phyloP scores from a whole-genome alignment of 2,113 vertebrate genomes.

The Gadus chalcogrammus region DNA sequence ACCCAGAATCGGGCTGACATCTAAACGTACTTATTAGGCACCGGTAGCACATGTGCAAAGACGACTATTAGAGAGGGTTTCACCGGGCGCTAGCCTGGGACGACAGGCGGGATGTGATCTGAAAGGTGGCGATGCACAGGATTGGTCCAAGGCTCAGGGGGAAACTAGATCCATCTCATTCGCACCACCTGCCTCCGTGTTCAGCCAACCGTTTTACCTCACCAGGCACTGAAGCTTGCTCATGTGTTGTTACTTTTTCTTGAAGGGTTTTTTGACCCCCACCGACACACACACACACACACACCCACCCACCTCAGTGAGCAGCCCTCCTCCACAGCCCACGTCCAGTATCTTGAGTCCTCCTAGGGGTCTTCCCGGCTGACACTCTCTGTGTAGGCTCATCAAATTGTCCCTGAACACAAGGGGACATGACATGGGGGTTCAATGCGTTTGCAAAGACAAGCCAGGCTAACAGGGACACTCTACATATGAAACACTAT shows the following conservation, averaged over 20 bases:
- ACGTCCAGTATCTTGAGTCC: constrained; percentile 86
- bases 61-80: background rate
- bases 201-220: background rate
- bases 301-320: constrained; percentile 80
- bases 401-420: constrained; percentile 86
- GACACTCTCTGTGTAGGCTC: constrained; percentile 68
- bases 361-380: constrained; percentile 79
- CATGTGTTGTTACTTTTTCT: too few relatives aligned
- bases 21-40: constrained; percentile 15
- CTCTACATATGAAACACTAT: too few relatives aligned
- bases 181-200: too few relatives aligned
- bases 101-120: constrained; percentile 20
- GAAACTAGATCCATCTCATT: too few relatives aligned
- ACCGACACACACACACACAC: constrained; percentile 17
- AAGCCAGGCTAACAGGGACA: too few relatives aligned
- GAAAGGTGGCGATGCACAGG: constrained; percentile 24
- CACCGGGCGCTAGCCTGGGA: background rate
- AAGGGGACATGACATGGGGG: constrained; percentile 22
- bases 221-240: background rate
- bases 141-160: background rate
- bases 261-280: background rate
- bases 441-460: background rate
- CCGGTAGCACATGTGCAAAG: constrained; percentile 23
- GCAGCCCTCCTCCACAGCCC: constrained; percentile 91
- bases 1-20: constrained; percentile 24